Percentiles rank a stretch among this genome's conserved stretches.
These are phyloP conservation scores for Columba janthina DNA, from an alignment of 2,113 vertebrate genomes.

Conservation along the genomic window DNA sequence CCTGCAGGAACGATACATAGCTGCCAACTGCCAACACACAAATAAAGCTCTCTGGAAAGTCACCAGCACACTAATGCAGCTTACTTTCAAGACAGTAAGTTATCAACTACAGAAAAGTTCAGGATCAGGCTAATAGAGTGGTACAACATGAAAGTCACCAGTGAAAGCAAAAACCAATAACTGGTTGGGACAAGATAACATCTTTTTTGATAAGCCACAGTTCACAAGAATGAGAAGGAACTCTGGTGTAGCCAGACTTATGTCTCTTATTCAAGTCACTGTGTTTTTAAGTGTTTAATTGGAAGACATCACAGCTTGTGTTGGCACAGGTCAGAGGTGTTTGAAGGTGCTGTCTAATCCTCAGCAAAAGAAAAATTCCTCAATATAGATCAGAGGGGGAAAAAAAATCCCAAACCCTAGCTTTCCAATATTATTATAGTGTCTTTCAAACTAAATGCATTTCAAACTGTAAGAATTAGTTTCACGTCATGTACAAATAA, in stretches of 20 bases:
- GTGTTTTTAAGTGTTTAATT: accelerated
- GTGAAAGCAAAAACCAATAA: neutral
- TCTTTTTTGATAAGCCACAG: neutral
- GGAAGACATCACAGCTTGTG: neutral
- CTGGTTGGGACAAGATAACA: neutral
- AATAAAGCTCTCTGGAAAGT: neutral
- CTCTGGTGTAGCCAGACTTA: neutral
- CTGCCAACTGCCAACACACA: neutral
- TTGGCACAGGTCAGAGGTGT: neutral
- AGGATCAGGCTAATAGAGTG: neutral
- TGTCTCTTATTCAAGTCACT: neutral
- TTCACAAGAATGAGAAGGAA: neutral
- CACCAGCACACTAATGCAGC: neutral
- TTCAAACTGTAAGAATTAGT: neutral
- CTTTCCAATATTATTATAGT: neutral
- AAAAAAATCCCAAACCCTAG: neutral
- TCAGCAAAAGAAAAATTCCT: neutral
- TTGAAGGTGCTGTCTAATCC: neutral
- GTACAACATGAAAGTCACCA: neutral
- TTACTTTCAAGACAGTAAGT: neutral
- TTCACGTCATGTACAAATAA: neutral
- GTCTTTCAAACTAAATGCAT: neutral
- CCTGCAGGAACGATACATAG: neutral
- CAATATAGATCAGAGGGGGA: neutral
- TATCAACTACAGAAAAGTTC: neutral